These are phyloP conservation scores for Ondatra zibethicus DNA, from an alignment of 2,113 vertebrate species.

Conservation along the genomic window DNA sequence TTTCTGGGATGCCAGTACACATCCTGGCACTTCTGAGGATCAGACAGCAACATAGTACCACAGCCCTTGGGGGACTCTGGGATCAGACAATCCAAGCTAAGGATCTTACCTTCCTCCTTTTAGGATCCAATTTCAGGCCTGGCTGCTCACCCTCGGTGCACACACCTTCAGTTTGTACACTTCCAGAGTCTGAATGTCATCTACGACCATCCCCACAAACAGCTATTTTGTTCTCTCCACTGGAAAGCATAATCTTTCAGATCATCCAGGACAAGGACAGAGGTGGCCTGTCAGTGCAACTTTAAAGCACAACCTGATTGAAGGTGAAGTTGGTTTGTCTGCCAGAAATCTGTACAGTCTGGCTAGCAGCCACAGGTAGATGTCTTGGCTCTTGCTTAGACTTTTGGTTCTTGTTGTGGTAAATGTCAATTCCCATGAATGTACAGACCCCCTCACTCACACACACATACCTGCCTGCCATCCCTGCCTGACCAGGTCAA, in stretches of 20 bases:
- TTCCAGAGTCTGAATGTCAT: not conserved
- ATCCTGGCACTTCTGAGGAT: not conserved
- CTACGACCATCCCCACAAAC: not conserved
- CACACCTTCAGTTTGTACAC: not conserved
- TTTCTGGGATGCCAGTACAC: not conserved
- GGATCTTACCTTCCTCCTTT: not conserved
- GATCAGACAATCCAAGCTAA: not conserved
- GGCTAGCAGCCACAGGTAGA: not conserved
- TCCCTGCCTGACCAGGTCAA: not conserved
- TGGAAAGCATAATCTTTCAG: not conserved
- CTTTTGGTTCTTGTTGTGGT: not conserved
- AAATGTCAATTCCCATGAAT: not conserved
- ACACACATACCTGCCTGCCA: too few species aligned
- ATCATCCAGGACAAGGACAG: not conserved
- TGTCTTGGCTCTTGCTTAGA: not conserved
- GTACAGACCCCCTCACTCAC: too few species aligned
- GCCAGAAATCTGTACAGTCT: not conserved
- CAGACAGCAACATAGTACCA: not conserved
- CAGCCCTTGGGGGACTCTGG: not conserved
- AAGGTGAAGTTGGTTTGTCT: not conserved
- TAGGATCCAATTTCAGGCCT: not conserved
- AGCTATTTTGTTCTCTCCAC: not conserved
- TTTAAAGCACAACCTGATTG: not conserved
- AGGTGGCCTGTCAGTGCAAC: not conserved
- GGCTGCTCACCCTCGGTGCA: not conserved